phyloP scores from a whole-genome alignment of 53 echinoderm and acorn worm genomes.

The Paracentrotus lividus region DNA sequence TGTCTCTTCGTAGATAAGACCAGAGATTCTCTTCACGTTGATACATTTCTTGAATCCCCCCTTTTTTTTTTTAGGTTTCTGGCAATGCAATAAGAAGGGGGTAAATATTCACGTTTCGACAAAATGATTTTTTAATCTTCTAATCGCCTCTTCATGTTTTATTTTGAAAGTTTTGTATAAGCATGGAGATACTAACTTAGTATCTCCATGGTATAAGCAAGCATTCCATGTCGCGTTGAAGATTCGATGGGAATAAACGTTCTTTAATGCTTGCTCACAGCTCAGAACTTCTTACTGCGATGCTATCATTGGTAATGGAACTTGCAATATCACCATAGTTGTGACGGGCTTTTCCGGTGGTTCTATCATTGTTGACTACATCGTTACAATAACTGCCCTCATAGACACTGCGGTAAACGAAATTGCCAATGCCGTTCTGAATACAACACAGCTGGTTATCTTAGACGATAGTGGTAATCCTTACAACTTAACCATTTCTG shows the following conservation, averaged over 20 bases:
- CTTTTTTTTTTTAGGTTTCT: no score
- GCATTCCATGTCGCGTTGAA: background rate
- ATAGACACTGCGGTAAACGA: background rate
- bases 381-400: background rate
- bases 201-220: no score
- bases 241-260: background rate
- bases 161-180: no score
- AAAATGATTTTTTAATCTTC: background rate
- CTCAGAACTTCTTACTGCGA: background rate
- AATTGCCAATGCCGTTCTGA: background rate
- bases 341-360: background rate
- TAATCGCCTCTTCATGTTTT: no score
- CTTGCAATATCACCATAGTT: background rate
- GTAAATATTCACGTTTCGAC: background rate
- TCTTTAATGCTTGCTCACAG: background rate
- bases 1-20: no score
- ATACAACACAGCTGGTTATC: background rate
- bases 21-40: no score
- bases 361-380: background rate
- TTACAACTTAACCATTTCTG: background rate
- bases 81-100: no score
- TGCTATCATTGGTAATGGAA: background rate
- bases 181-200: no score
- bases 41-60: no score
- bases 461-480: background rate